Percentiles rank a stretch among this genome's conserved stretches.
Evolutionary conservation across 2,797 vertebrate genomes (phyloP).

Genomic region (Pelochelys cantorii): DNA sequence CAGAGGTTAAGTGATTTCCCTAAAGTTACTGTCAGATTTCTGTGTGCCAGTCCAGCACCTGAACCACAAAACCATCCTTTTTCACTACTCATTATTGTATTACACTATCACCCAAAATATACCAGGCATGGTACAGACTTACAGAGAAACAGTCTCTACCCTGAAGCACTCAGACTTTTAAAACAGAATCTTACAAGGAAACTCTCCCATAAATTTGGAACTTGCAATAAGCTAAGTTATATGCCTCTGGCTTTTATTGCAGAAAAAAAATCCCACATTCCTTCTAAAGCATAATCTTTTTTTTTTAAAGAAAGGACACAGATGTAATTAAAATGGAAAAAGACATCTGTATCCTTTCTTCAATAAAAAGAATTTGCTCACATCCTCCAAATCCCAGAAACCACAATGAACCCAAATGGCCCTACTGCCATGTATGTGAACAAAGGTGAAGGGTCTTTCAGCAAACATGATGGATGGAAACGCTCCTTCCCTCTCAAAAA

Average conservation of each 20-base stretch:
- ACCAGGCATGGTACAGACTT: neutral
- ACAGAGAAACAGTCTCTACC: neutral
- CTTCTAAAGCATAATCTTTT: neutral
- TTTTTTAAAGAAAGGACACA: no score
- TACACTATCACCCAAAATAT: neutral
- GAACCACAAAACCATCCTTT: neutral
- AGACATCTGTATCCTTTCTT: neutral
- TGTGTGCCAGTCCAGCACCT: neutral
- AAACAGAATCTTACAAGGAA: slow-evolving; percentile 13
- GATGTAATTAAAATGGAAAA: no score
- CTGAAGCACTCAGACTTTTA: neutral
- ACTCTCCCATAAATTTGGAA: neutral
- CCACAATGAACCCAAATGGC: neutral
- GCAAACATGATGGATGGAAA: neutral
- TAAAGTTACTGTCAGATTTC: neutral
- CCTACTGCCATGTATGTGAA: neutral
- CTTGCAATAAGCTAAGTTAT: slow-evolving; percentile 1
- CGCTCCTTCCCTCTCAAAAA: neutral
- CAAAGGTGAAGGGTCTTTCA: neutral
- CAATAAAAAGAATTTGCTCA: neutral
- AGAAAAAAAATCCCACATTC: neutral
- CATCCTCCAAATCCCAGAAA: neutral
- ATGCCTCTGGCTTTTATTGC: slow-evolving; percentile 9
- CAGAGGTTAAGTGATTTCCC: neutral
- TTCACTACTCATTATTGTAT: neutral